A percentile compares a stretch with the other conserved stretches of the same genome.
Conservation (phyloP, 2,113 vertebrate genomes). For the Crotophaga sulcirostris region DNA sequence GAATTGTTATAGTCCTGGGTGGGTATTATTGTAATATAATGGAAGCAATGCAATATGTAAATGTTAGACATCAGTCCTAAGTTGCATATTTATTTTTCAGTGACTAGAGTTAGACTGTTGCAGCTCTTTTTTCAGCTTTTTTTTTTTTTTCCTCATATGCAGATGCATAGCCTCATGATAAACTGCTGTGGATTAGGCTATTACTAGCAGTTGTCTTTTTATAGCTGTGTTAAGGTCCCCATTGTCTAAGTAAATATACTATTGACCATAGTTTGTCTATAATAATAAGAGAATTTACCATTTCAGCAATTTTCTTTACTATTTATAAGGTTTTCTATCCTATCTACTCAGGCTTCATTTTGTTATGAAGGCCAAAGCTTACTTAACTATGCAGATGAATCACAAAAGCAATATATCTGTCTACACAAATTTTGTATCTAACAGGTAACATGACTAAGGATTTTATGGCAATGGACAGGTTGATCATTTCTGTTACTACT, state of each 20-base stretch:
- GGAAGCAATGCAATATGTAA: neutral
- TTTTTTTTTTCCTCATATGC: accelerated
- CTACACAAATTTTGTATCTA: neutral
- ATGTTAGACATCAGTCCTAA: neutral
- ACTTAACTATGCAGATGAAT: neutral
- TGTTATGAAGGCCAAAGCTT: neutral
- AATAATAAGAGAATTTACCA: neutral
- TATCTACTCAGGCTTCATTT: neutral
- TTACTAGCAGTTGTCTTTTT: neutral
- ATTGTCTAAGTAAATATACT: neutral
- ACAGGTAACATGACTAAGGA: neutral
- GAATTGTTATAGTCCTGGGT: neutral
- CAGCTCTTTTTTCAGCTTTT: neutral
- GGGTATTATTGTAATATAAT: neutral
- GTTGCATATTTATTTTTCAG: neutral
- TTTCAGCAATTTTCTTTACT: neutral
- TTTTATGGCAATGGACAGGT: neutral
- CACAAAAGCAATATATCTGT: neutral
- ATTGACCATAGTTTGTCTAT: neutral
- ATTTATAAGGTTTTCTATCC: neutral
- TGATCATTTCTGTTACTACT: neutral
- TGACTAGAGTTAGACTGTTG: neutral
- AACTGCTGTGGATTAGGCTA: neutral
- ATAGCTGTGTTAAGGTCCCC: neutral
- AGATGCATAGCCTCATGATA: neutral